A percentile compares a stretch with the other conserved stretches of the same genome.
These are phyloP conservation scores for Fregetta grallaria DNA, from an alignment of 2,113 vertebrate species.

Conservation along the genomic window DNA sequence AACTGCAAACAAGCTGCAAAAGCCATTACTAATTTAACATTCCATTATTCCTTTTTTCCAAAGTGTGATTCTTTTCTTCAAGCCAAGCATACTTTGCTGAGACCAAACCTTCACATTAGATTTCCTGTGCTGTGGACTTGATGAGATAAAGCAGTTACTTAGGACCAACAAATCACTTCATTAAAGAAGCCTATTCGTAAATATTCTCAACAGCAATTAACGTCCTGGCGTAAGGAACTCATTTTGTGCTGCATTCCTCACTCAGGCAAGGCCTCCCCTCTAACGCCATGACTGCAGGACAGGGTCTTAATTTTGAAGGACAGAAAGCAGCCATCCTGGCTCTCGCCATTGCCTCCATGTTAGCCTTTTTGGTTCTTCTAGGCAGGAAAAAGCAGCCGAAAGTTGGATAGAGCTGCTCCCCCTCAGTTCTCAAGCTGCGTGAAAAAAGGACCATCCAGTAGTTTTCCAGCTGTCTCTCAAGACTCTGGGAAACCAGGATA, in stretches of 20 bases:
- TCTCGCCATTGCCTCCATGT: background rate
- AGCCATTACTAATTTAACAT: constrained; percentile 49
- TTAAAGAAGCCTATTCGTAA: background rate
- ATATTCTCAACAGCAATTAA: constrained; percentile 39
- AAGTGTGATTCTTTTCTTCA: constrained; percentile 36
- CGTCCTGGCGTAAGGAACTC: background rate
- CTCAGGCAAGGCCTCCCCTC: background rate
- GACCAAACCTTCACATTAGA: constrained; percentile 47
- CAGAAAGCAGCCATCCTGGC: background rate
- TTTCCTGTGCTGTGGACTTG: constrained; percentile 42
- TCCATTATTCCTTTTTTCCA: constrained; percentile 8
- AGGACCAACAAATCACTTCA: constrained; percentile 49
- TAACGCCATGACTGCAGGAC: background rate
- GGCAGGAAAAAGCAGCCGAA: background rate
- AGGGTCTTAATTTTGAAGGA: background rate
- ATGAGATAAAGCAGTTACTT: constrained; percentile 56
- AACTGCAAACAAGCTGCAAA: constrained; percentile 50
- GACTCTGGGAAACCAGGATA: background rate
- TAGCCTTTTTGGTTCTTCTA: background rate
- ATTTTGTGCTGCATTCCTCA: background rate
- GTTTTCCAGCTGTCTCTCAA: background rate
- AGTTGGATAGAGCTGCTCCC: background rate
- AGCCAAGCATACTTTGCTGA: constrained; percentile 40
- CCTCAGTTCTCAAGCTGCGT: background rate
- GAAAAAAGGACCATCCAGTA: background rate